These are phyloP conservation scores for Tautogolabrus adspersus DNA, from an alignment of 2,113 vertebrate species.

Conservation along the genomic window DNA sequence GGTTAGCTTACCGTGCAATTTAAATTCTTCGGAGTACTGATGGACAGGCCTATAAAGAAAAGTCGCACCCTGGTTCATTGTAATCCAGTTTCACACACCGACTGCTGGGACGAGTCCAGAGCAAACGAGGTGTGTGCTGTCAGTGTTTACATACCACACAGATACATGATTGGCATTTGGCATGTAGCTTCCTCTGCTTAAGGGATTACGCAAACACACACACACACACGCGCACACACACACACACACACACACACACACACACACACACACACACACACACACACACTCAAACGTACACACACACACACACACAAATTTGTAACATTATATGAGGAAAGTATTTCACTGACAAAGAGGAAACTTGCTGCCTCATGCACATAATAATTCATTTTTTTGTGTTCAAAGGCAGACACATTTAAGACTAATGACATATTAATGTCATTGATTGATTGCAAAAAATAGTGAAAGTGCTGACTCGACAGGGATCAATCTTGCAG, in stretches of 20 bases:
- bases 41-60: slow-evolving; percentile 19
- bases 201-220: slow-evolving; percentile 20
- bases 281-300: too few relatives aligned
- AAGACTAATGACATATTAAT: too few relatives aligned
- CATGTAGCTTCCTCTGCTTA: slow-evolving; percentile 34
- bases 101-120: slow-evolving; percentile 55
- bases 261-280: slow-evolving; percentile 18
- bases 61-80: slow-evolving; percentile 35
- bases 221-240: not conserved
- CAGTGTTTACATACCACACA: slow-evolving; percentile 59
- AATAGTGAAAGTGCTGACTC: too few relatives aligned
- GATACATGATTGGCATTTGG: slow-evolving; percentile 60
- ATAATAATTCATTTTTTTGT: too few relatives aligned
- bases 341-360: not conserved
- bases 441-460: too few relatives aligned
- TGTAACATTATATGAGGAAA: not conserved
- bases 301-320: not conserved
- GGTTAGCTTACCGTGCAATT: slow-evolving; percentile 25
- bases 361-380: not conserved
- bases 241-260: not conserved
- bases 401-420: too few relatives aligned
- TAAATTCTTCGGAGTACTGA: slow-evolving; percentile 27
- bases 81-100: slow-evolving; percentile 27
- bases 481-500: too few relatives aligned
- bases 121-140: slow-evolving; percentile 46